Percentiles rank a stretch among this genome's conserved stretches.
Conservation (phyloP, 2,797 vertebrate genomes). For the Lerista edwardsae region DNA sequence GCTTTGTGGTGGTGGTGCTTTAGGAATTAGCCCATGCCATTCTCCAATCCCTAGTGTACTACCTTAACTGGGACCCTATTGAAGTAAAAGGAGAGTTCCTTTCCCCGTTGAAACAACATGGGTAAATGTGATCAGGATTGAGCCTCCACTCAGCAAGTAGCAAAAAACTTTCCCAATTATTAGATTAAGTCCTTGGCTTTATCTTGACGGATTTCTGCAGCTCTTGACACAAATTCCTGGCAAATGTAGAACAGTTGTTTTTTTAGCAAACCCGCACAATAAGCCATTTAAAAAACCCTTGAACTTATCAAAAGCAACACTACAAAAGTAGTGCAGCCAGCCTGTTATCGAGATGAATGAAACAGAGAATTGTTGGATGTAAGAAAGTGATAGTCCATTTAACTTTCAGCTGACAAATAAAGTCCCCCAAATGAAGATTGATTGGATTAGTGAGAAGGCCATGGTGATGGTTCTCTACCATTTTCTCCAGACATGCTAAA, state of each 20-base stretch:
- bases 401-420: conserved; percentile 59
- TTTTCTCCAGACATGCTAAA: background rate
- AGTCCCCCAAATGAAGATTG: conserved; percentile 42
- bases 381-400: conserved; percentile 48
- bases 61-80: too few species aligned
- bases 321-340: conserved; percentile 24
- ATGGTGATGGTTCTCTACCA: background rate
- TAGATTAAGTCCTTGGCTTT: conserved; percentile 30
- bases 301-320: conserved; percentile 66
- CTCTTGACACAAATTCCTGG: conserved; percentile 55
- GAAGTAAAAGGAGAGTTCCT: too few species aligned
- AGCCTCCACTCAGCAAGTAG: background rate
- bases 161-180: background rate
- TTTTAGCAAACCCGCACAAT: conserved; percentile 57
- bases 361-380: conserved; percentile 52
- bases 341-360: conserved; percentile 42
- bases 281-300: conserved; percentile 64
- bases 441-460: conserved; percentile 44
- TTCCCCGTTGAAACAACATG: too few species aligned
- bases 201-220: conserved; percentile 62
- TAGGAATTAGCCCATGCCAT: too few species aligned
- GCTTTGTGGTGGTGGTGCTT: too few species aligned
- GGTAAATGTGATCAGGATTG: background rate
- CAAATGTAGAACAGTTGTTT: conserved; percentile 55
- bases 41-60: too few species aligned